Evolutionary conservation across 2,113 vertebrate species (phyloP).

Genomic region (Tiliqua scincoides): DNA sequence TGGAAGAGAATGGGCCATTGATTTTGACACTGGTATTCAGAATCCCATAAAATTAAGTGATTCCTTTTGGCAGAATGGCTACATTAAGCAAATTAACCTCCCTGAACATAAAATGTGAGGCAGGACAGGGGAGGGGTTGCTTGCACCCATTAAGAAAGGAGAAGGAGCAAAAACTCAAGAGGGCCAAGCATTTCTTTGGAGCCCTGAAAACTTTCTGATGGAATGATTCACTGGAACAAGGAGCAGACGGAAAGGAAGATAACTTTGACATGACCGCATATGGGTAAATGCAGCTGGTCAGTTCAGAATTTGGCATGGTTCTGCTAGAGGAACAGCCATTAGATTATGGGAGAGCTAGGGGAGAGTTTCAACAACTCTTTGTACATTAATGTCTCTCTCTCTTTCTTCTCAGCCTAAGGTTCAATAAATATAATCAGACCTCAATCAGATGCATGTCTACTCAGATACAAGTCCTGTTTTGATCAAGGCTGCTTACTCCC

Average conservation of each 20-base stretch:
- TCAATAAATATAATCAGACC: neutral
- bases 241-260: neutral
- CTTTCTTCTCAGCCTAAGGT: neutral
- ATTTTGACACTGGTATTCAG: slow-evolving; percentile 64
- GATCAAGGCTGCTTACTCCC: no score
- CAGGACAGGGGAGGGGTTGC: neutral
- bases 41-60: slow-evolving; percentile 62
- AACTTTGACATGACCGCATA: no score
- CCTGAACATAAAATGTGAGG: slow-evolving; percentile 18
- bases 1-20: slow-evolving; percentile 59
- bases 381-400: neutral
- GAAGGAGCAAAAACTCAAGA: neutral
- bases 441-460: neutral
- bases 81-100: slow-evolving; percentile 50
- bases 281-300: no score
- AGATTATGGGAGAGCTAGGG: neutral
- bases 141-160: slow-evolving; percentile 3
- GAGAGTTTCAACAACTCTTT: neutral
- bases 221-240: neutral
- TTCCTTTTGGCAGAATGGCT: slow-evolving; percentile 56
- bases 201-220: neutral
- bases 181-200: neutral
- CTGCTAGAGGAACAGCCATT: neutral
- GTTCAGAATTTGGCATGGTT: neutral
- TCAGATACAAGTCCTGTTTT: no score